These are phyloP conservation scores for Acanthosepion esculentum DNA, from an alignment of 2,888 invertebrate species.

Conservation along the genomic window DNA sequence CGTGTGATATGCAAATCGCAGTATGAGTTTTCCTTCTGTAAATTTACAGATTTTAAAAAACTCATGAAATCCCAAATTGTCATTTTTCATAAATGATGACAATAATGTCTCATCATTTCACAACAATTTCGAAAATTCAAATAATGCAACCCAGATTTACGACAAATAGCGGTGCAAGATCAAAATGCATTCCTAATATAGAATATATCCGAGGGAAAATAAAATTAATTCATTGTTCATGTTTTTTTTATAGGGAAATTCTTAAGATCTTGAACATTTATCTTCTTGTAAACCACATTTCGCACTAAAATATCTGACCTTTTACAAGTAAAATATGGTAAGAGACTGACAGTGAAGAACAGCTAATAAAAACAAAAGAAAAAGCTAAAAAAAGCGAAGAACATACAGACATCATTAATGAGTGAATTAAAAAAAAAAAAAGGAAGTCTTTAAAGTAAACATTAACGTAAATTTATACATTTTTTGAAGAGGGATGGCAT, in stretches of 20 bases:
- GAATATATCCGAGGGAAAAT: neutral
- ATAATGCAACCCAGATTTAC: neutral
- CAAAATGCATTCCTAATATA: neutral
- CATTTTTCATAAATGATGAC: neutral
- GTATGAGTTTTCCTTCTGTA: neutral
- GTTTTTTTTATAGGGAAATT: too few species aligned
- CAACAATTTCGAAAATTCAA: neutral
- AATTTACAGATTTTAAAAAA: neutral
- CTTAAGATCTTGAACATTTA: too few species aligned
- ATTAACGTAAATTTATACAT: too few species aligned
- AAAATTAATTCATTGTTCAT: too few species aligned
- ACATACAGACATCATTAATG: accelerated
- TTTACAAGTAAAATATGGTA: too few species aligned
- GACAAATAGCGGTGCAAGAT: neutral
- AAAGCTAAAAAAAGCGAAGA: accelerated
- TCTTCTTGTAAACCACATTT: too few species aligned
- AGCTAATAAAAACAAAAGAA: too few species aligned
- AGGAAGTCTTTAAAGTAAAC: too few species aligned
- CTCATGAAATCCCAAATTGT: neutral
- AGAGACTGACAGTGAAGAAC: too few species aligned
- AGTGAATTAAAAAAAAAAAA: too few species aligned
- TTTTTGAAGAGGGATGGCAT: too few species aligned
- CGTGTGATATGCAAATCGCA: neutral
- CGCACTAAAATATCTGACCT: too few species aligned
- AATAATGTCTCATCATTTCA: neutral